These are phyloP conservation scores for Amblyjoppa fuscipennis DNA, from an alignment of 2,888 invertebrate genomes.

Conservation along the genomic window DNA sequence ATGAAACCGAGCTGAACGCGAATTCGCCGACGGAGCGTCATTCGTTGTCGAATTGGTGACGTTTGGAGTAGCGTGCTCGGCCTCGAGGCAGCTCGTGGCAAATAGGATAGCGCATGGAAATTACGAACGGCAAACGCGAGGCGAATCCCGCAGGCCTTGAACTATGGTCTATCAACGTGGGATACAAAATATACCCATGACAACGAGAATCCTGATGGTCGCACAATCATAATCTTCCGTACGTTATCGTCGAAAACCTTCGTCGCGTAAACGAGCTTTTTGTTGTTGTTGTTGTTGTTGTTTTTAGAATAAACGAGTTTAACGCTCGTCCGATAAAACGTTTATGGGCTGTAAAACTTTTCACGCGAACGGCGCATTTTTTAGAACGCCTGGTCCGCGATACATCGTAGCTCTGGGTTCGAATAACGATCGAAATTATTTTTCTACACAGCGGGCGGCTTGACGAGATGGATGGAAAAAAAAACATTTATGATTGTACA, in stretches of 20 bases:
- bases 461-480: neutral
- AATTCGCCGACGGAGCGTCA: constrained; percentile 15
- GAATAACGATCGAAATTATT: constrained; percentile 23
- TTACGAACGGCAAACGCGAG: constrained; percentile 15
- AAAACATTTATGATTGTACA: neutral
- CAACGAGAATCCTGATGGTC: constrained; percentile 28
- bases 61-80: constrained; percentile 28
- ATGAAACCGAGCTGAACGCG: constrained; percentile 66
- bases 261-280: constrained; percentile 10
- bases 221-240: constrained; percentile 33
- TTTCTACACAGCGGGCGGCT: constrained; percentile 35
- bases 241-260: neutral
- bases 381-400: neutral
- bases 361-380: neutral
- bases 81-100: constrained; percentile 18
- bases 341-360: constrained; percentile 4
- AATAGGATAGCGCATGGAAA: constrained; percentile 23
- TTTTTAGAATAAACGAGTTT: constrained; percentile 9
- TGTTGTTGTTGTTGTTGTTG: neutral
- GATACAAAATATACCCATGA: constrained; percentile 11
- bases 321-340: neutral
- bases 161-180: constrained; percentile 27
- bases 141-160: constrained; percentile 2
- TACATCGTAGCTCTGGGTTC: neutral
- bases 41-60: constrained; percentile 28